A percentile compares a stretch with the other conserved stretches of the same genome.
These are phyloP conservation scores for Megalops cyprinoides DNA, from an alignment of 2,797 vertebrate genomes.

Conservation along the genomic window DNA sequence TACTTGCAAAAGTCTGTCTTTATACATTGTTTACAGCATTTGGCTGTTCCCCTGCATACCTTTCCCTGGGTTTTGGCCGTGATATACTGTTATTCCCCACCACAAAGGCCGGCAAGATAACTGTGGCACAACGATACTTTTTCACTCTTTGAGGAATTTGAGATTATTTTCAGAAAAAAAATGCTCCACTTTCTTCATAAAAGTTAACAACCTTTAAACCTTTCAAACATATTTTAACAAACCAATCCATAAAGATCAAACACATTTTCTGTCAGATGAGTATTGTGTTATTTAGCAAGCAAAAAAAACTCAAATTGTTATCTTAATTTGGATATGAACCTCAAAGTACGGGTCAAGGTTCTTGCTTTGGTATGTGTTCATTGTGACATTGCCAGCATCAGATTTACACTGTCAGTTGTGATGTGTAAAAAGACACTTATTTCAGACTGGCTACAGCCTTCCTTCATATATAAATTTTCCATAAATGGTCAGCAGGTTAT, in stretches of 20 bases:
- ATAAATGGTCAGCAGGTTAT: not conserved
- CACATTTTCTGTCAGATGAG: not conserved
- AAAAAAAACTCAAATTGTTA: not conserved
- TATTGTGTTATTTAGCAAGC: not conserved
- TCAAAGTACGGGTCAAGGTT: not conserved
- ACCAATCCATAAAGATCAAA: not conserved
- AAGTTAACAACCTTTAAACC: too few relatives aligned
- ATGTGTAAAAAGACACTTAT: not conserved
- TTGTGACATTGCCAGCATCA: not conserved
- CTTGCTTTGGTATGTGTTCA: not conserved
- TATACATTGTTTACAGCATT: not conserved
- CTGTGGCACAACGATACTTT: not conserved
- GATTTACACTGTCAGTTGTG: not conserved
- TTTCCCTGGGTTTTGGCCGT: not conserved
- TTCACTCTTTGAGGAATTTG: slow-evolving; percentile 7
- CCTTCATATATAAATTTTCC: not conserved
- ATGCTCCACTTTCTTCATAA: not conserved
- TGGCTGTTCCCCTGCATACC: slow-evolving; percentile 8
- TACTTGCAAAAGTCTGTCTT: slow-evolving; percentile 7
- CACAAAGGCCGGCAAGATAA: slow-evolving; percentile 9
- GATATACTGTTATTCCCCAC: slow-evolving; percentile 18
- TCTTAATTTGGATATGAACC: not conserved
- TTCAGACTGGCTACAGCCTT: not conserved
- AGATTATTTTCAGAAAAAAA: not conserved
- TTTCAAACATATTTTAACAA: not conserved